A percentile compares a stretch with the other conserved stretches of the same genome.
phyloP scores from a whole-genome alignment of 2,797 vertebrate genomes.

The Diceros bicornis region DNA sequence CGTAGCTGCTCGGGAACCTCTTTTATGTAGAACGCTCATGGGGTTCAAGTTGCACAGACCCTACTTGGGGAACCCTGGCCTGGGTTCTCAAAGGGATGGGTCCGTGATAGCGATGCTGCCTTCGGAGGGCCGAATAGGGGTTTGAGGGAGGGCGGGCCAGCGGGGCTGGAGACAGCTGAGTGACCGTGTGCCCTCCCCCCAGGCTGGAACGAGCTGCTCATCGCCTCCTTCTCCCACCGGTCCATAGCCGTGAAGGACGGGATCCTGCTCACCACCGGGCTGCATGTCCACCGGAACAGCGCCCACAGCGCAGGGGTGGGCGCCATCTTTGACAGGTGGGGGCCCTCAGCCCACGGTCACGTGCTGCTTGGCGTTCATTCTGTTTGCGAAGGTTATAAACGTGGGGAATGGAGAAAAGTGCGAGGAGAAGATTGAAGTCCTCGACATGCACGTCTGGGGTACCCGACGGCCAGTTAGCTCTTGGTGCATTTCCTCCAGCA shows the following conservation, averaged over 20 bases:
- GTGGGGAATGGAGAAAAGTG: rapidly evolving
- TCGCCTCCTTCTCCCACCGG: constrained; percentile 98
- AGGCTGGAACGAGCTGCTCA: constrained; percentile 99
- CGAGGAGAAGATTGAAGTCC: rapidly evolving
- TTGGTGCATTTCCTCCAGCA: rapidly evolving
- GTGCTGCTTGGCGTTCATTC: rapidly evolving
- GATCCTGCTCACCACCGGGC: constrained; percentile 97
- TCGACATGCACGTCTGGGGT: rapidly evolving
- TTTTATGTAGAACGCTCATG: rapidly evolving
- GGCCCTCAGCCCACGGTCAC: rapidly evolving
- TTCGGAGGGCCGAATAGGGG: rapidly evolving
- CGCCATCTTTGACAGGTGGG: constrained; percentile 99
- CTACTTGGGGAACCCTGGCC: not conserved
- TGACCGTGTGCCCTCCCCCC: constrained; percentile 65
- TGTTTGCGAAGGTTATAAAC: rapidly evolving
- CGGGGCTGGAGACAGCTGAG: rapidly evolving
- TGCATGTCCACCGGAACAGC: constrained; percentile 98
- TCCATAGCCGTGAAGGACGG: constrained; percentile 98
- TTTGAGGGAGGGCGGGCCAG: not conserved
- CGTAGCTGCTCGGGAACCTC: rapidly evolving
- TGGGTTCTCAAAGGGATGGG: not conserved
- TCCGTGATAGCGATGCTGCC: rapidly evolving
- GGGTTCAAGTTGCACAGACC: not conserved
- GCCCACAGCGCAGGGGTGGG: constrained; percentile 99
- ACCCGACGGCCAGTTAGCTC: rapidly evolving